phyloP scores from a whole-genome alignment of 2,888 invertebrate genomes.

The Osedax frankpressi region DNA sequence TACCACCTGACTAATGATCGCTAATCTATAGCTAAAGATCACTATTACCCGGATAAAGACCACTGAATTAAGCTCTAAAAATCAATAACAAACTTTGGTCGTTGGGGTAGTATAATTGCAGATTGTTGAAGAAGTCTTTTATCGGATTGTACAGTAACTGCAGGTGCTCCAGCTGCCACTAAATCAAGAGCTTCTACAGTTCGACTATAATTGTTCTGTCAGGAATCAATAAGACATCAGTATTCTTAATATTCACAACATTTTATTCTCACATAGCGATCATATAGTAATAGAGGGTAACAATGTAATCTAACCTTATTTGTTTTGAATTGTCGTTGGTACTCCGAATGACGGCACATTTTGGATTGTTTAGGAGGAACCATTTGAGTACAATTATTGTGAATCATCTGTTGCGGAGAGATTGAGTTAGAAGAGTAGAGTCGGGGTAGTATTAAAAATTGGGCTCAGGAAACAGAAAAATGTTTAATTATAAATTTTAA shows the following conservation, averaged over 20 bases:
- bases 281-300: too few relatives aligned
- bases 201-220: background rate
- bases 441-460: too few relatives aligned
- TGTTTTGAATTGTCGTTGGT: constrained; percentile 34
- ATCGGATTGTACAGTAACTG: background rate
- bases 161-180: background rate
- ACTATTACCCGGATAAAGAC: too few relatives aligned
- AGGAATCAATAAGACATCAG: too few relatives aligned
- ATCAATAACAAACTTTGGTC: background rate
- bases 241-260: too few relatives aligned
- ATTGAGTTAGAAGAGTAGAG: background rate
- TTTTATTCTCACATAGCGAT: too few relatives aligned
- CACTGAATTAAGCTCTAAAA: too few relatives aligned
- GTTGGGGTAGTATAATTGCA: background rate
- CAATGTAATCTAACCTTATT: too few relatives aligned
- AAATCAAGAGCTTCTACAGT: background rate
- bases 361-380: constrained; percentile 30
- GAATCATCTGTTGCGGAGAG: constrained; percentile 32
- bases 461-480: too few relatives aligned
- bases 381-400: constrained; percentile 35
- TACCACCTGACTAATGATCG: too few relatives aligned
- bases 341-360: constrained; percentile 34
- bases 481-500: too few relatives aligned
- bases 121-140: background rate
- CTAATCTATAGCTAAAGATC: too few relatives aligned